phyloP scores from a whole-genome alignment of 2,797 vertebrate species.

The Takifugu rubripes region DNA sequence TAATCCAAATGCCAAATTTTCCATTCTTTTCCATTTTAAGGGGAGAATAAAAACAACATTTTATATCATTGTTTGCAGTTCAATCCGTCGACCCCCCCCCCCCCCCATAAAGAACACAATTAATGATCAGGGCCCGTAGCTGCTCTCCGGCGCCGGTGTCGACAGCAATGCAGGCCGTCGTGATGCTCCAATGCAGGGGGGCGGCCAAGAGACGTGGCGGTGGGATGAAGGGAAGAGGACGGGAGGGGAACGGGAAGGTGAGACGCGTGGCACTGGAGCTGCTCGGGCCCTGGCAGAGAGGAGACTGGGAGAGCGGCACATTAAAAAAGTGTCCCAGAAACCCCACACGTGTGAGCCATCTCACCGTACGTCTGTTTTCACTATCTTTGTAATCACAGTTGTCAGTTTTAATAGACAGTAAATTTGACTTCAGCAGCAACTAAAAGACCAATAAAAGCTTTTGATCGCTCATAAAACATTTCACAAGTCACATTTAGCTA shows the following conservation, averaged over 20 bases:
- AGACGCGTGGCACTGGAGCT: slow-evolving; percentile 29
- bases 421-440: too few relatives aligned
- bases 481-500: too few relatives aligned
- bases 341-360: too few relatives aligned
- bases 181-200: slow-evolving; percentile 80
- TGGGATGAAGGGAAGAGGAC: slow-evolving; percentile 32
- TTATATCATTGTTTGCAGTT: too few relatives aligned
- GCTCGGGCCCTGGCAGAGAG: slow-evolving; percentile 35
- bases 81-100: neutral
- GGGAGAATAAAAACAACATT: too few relatives aligned
- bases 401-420: too few relatives aligned
- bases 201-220: slow-evolving; percentile 73
- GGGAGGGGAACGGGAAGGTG: slow-evolving; percentile 32
- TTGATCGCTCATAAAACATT: too few relatives aligned
- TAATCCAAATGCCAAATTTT: too few relatives aligned
- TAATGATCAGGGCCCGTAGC: slow-evolving; percentile 79
- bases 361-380: neutral
- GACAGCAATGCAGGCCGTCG: slow-evolving; percentile 82
- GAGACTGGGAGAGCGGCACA: slow-evolving; percentile 29
- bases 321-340: slow-evolving; percentile 31
- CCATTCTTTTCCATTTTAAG: too few relatives aligned
- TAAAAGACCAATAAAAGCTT: too few relatives aligned
- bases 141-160: slow-evolving; percentile 76
- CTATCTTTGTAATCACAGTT: slow-evolving; percentile 10
- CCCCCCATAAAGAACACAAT: slow-evolving; percentile 73